Evolutionary conservation across 2,113 vertebrate species (phyloP), one percentile per base, ranked within the genome.

Genomic region (Coryphaenoides rupestris): DNA sequence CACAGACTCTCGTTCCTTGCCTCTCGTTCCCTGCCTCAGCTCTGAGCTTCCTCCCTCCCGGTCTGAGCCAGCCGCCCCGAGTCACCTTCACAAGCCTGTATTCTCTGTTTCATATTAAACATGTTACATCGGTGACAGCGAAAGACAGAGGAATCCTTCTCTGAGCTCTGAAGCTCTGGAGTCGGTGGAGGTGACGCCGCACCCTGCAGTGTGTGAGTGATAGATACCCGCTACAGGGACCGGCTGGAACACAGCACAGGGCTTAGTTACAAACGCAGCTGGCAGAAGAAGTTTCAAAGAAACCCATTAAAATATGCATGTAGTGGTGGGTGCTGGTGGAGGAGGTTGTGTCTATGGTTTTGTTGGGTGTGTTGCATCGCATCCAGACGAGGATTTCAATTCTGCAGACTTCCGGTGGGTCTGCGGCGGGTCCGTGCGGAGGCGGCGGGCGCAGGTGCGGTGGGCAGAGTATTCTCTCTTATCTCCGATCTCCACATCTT

Each of bases 71-170:
- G 53, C 72, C 72, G 68, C 49, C 69, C 47, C 55, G 66, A 69
- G 74, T 68, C 80, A 55, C 58, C 76, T 73, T 66, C 62, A 64
- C 72, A 59, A 68, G 68, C 63, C 66, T 68, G 71, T 76, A 62
- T 66, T 74, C 52, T 73, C 54, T 15, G 55, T 70, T 76, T 83
- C 49, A 76, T 86, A 68, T 71, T 73, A 77, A 82, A 79, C 66
- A 70, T 62, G 68, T 67, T 26, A 72, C 63, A 76, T 63, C 23
- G n/a, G 55, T 66, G 82, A 74, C 82, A 81, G 73, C 57, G 1
- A 53, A 55, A 69, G 67, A 40, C 60, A 59, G 58, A n/a, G 49
- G 60, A 61, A 68, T 75, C 50, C 62, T 65, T 59, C 69, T 63
- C 64, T 52, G 65, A 80, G 66, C n/a, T n/a, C n/a, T n/a, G 66